Conservation (phyloP, 2,888 invertebrate species). For the Dyspetes luteomarginatus region DNA sequence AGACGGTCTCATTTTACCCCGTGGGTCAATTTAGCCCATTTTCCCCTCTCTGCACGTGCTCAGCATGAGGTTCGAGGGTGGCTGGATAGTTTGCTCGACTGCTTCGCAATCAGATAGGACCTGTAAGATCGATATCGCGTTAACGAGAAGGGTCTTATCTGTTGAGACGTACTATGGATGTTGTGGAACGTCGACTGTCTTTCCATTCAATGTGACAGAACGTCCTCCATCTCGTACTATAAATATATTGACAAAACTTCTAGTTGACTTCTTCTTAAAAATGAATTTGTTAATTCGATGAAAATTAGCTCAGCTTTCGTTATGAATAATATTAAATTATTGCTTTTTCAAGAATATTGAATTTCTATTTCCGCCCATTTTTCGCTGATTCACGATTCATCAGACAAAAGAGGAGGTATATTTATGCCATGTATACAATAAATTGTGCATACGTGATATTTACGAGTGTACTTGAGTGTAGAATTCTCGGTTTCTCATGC, state of each 20-base stretch:
- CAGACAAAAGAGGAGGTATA: conserved; percentile 14
- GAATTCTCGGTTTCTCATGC: conserved; percentile 30
- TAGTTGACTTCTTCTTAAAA: too few species aligned
- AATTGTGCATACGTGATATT: conserved; percentile 33
- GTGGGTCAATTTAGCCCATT: not conserved
- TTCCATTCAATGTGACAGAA: conserved; percentile 32
- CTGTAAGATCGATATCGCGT: conserved; percentile 74
- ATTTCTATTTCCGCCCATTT: conserved; percentile 16
- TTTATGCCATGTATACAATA: conserved; percentile 18
- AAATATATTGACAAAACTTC: too few species aligned
- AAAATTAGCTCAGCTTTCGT: too few species aligned
- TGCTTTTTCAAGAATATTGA: not conserved
- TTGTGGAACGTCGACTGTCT: conserved; percentile 4
- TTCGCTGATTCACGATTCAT: conserved; percentile 5
- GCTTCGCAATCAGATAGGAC: conserved; percentile 71
- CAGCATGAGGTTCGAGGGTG: conserved; percentile 57
- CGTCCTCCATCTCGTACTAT: conserved; percentile 46
- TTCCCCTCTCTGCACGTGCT: not conserved
- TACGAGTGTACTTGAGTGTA: conserved; percentile 1
- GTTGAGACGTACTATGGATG: not conserved
- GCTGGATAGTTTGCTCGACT: conserved; percentile 62
- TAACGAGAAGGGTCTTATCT: conserved; percentile 73
- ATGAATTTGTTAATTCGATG: too few species aligned
- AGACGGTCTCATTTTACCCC: not conserved
- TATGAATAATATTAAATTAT: too few species aligned